Conservation (phyloP, 2,113 vertebrate species). For the Neopipo cinnamomea region DNA sequence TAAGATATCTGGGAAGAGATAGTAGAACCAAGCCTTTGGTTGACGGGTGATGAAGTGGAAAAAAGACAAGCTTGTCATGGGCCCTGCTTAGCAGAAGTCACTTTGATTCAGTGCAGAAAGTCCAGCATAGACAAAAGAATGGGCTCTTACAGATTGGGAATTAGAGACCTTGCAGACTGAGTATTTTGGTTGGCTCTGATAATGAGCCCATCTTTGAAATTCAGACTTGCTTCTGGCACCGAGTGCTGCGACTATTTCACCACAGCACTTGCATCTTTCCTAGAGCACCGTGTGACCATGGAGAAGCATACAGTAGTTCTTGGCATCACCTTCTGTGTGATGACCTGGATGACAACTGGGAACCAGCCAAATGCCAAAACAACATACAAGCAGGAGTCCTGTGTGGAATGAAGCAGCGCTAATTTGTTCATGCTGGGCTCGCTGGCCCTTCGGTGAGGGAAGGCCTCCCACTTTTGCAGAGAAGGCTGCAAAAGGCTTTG, state of each 20-base stretch:
- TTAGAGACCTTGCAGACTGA: background rate
- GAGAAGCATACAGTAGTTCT: background rate
- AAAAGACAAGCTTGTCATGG: background rate
- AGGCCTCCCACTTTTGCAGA: background rate
- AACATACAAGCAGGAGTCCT: background rate
- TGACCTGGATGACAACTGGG: background rate
- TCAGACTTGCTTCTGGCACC: background rate
- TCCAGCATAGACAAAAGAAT: background rate
- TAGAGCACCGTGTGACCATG: fast-evolving
- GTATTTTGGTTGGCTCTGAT: background rate
- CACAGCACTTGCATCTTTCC: background rate
- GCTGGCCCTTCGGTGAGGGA: background rate
- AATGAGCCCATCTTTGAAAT: background rate
- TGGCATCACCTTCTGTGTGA: background rate
- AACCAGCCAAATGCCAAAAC: background rate
- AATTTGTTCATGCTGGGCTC: background rate
- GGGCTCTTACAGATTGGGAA: background rate
- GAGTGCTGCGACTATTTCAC: background rate
- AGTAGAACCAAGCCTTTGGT: background rate
- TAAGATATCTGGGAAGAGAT: background rate
- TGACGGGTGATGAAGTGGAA: background rate
- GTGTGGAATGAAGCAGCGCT: background rate
- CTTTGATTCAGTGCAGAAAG: background rate
- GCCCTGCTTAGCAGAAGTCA: background rate
- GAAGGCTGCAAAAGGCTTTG: background rate